Conservation (phyloP, 2,113 vertebrate species). For the Aleadryas rufinucha region DNA sequence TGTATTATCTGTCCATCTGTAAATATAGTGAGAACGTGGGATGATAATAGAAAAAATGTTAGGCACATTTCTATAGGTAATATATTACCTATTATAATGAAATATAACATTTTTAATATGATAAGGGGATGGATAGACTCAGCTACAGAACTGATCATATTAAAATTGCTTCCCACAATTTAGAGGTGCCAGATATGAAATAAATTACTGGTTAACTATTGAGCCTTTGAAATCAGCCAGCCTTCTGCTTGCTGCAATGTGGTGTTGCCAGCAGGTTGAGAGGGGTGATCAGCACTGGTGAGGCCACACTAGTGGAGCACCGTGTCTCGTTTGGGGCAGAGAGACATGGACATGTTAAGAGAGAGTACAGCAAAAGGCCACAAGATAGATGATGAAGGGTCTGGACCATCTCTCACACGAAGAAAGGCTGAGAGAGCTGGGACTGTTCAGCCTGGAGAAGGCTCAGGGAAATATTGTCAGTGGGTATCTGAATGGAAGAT, state of each 20-base stretch:
- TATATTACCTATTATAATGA: neutral
- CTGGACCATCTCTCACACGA: neutral
- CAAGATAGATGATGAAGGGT: neutral
- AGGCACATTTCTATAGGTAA: neutral
- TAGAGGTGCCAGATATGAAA: neutral
- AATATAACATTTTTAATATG: neutral
- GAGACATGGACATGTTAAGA: neutral
- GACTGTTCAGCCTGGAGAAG: neutral
- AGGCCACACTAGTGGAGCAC: neutral
- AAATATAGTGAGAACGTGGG: neutral
- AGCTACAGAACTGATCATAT: neutral
- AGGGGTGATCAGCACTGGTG: neutral
- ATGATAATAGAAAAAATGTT: neutral
- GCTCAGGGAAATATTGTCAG: neutral
- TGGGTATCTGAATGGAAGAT: neutral
- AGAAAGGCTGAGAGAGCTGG: neutral
- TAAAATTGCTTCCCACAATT: neutral
- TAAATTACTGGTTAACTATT: neutral
- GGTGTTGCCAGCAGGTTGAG: neutral
- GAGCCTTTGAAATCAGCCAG: neutral
- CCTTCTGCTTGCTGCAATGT: neutral
- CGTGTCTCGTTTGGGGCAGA: neutral
- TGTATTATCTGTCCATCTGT: neutral
- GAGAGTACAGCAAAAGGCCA: neutral
- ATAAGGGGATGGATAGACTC: neutral